Percentiles rank a stretch among this genome's conserved stretches.
Evolutionary conservation across 2,113 vertebrate species (phyloP).

Genomic region (Gracilinanus agilis): DNA sequence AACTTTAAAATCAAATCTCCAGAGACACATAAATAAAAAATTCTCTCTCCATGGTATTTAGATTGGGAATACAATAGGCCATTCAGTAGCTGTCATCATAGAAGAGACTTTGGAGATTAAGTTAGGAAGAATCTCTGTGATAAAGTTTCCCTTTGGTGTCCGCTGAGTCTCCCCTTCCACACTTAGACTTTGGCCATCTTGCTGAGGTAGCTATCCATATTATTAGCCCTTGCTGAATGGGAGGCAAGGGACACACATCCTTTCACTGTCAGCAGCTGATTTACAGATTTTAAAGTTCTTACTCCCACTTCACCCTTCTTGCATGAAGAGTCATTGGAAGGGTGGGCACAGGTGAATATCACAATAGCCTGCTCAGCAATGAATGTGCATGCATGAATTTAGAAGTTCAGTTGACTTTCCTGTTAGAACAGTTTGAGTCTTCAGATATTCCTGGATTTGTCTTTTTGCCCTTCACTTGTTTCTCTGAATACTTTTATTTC

Average conservation of each 20-base stretch:
- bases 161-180: neutral
- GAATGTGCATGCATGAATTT: constrained; percentile 3
- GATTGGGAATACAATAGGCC: neutral
- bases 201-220: neutral
- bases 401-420: neutral
- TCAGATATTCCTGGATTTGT: neutral
- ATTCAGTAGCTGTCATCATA: neutral
- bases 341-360: neutral
- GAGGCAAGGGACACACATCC: neutral
- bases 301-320: neutral
- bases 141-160: neutral
- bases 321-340: neutral
- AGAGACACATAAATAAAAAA: neutral
- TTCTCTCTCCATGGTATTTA: neutral
- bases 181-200: neutral
- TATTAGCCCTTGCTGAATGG: neutral
- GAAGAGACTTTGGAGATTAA: neutral
- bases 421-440: neutral
- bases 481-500: neutral
- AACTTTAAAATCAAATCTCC: neutral
- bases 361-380: neutral
- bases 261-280: neutral
- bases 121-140: neutral
- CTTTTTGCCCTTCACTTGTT: neutral
- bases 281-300: neutral